Percentiles rank a stretch among this genome's conserved stretches.
These are phyloP conservation scores for Odontomachus brunneus DNA, from an alignment of 1,140 invertebrate species.

Conservation along the genomic window DNA sequence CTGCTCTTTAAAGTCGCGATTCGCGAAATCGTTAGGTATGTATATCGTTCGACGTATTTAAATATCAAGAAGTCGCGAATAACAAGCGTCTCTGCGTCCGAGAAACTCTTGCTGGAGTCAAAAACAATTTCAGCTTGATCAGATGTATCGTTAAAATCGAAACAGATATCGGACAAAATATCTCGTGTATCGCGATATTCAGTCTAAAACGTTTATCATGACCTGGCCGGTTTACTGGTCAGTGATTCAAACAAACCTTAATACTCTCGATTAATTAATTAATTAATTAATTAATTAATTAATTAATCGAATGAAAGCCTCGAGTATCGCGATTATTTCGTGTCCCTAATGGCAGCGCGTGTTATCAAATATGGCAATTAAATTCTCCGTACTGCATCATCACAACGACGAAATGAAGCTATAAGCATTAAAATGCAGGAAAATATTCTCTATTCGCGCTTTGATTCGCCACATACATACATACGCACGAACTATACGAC, in stretches of 20 bases:
- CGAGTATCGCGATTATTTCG: conserved; percentile 25
- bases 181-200: not conserved
- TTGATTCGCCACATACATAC: not conserved
- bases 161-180: not conserved
- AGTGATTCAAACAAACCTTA: conserved; percentile 6
- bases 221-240: not conserved
- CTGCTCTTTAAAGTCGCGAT: too few species aligned
- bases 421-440: conserved; percentile 29
- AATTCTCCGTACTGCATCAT: not conserved
- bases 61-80: not conserved
- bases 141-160: not conserved
- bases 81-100: not conserved
- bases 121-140: too few species aligned
- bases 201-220: not conserved
- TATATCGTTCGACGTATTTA: too few species aligned
- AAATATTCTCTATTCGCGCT: conserved; percentile 17
- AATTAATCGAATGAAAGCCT: not conserved
- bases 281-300: conserved; percentile 34
- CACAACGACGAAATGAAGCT: conserved; percentile 8
- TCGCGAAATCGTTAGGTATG: too few species aligned
- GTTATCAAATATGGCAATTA: conserved; percentile 44
- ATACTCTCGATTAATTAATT: conserved; percentile 31
- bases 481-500: not conserved
- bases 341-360: not conserved
- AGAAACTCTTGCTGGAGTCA: not conserved